Percentiles rank a stretch among this genome's conserved stretches.
These are phyloP conservation scores for Sebastes alutus DNA, from an alignment of 2,797 vertebrate genomes.

Conservation along the genomic window DNA sequence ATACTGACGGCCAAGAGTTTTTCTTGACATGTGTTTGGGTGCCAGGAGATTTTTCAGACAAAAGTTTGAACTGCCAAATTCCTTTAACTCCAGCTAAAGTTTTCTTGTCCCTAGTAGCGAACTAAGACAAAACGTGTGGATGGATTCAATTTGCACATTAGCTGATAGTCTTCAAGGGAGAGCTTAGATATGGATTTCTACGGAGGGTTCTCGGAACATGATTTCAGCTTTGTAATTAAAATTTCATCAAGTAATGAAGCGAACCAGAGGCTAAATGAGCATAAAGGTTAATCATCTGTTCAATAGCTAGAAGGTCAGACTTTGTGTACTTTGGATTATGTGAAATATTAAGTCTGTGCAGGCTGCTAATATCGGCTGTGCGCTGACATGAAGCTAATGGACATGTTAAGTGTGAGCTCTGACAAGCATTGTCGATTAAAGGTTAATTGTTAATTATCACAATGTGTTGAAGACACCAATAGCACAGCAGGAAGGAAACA, in stretches of 20 bases:
- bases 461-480: constrained; percentile 6
- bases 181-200: constrained; percentile 46
- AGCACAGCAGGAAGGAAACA: constrained; percentile 16
- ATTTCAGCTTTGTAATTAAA: constrained; percentile 71
- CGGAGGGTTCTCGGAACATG: constrained; percentile 46
- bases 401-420: constrained; percentile 52
- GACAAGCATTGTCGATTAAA: constrained; percentile 59
- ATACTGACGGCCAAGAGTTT: not conserved
- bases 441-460: constrained; percentile 72
- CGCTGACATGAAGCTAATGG: constrained; percentile 69
- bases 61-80: constrained; percentile 23
- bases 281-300: constrained; percentile 77
- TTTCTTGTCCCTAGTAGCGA: not conserved
- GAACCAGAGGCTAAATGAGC: constrained; percentile 62
- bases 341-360: constrained; percentile 36
- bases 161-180: constrained; percentile 30
- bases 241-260: constrained; percentile 73
- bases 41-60: constrained; percentile 10
- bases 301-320: constrained; percentile 70
- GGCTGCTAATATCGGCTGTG: constrained; percentile 45
- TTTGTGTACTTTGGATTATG: constrained; percentile 57
- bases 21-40: constrained; percentile 20
- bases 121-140: constrained; percentile 9
- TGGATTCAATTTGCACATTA: constrained; percentile 55
- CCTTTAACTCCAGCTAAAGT: not conserved